Evolutionary conservation across 2,797 vertebrate species (phyloP).

Genomic region (Arctocebus calabarensis): DNA sequence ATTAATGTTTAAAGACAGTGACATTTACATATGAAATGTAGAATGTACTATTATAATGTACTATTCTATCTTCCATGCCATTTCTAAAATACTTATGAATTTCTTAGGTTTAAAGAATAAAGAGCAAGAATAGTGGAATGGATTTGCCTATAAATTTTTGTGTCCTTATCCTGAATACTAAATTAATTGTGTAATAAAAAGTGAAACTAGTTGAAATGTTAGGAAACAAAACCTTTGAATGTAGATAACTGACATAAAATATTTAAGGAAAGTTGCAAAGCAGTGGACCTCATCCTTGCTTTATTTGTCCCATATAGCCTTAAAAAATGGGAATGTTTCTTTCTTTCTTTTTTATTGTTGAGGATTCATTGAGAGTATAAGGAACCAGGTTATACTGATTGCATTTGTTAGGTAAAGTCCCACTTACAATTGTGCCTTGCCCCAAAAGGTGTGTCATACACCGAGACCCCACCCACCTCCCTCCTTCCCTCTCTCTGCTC

Average conservation of each 20-base stretch:
- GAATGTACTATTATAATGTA: not conserved
- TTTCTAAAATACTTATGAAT: not conserved
- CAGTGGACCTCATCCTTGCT: not conserved
- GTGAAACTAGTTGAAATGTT: not conserved
- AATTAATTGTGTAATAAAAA: not conserved
- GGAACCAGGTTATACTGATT: no score
- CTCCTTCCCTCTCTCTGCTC: no score
- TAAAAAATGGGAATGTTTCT: not conserved
- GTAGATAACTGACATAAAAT: not conserved
- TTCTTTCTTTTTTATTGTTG: no score
- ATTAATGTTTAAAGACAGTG: not conserved
- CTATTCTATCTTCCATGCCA: not conserved
- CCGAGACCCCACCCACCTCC: no score
- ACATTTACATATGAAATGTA: not conserved
- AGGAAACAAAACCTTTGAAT: not conserved
- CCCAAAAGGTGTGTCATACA: no score
- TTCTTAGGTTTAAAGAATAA: slow-evolving; percentile 25
- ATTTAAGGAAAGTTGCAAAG: not conserved
- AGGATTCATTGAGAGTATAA: no score
- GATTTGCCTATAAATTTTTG: not conserved
- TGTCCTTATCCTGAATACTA: not conserved
- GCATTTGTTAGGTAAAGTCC: no score
- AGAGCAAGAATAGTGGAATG: not conserved
- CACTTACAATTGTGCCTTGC: no score
- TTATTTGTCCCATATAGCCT: not conserved